Percentiles rank a stretch among this genome's conserved stretches.
phyloP scores from a whole-genome alignment of 2,888 invertebrate species.

The Myopa testacea region DNA sequence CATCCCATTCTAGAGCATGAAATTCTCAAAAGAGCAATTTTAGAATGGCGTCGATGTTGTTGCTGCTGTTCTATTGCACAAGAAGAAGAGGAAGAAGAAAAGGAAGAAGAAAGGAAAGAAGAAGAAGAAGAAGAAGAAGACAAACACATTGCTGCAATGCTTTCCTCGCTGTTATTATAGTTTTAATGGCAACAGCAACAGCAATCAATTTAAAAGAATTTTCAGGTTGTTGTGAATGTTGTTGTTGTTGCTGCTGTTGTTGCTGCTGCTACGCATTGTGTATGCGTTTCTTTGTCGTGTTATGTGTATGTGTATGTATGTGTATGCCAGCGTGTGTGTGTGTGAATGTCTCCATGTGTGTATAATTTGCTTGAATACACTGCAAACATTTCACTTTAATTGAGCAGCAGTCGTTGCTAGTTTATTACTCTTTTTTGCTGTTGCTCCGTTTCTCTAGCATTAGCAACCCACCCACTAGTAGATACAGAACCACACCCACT shows the following conservation, averaged over 20 bases:
- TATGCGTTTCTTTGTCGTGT: no score
- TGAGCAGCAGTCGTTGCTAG: neutral
- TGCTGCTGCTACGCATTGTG: neutral
- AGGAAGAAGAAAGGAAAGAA: no score
- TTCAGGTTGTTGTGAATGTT: neutral
- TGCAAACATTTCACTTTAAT: constrained; percentile 13
- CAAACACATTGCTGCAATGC: no score
- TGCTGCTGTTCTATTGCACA: neutral
- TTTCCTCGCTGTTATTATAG: neutral
- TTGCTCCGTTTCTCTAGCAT: neutral
- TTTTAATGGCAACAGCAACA: neutral
- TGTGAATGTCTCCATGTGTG: neutral
- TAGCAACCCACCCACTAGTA: no score
- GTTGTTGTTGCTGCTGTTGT: neutral
- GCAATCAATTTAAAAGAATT: constrained; percentile 25
- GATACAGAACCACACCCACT: no score
- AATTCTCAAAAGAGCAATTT: constrained; percentile 22
- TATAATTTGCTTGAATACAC: neutral
- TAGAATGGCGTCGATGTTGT: neutral
- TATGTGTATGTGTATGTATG: no score
- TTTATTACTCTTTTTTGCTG: neutral
- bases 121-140: no score
- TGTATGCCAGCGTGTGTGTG: neutral
- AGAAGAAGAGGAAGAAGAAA: no score
- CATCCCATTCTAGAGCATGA: neutral